These are phyloP conservation scores for Falcunculus frontatus DNA, from an alignment of 2,113 vertebrate species.

Conservation along the genomic window DNA sequence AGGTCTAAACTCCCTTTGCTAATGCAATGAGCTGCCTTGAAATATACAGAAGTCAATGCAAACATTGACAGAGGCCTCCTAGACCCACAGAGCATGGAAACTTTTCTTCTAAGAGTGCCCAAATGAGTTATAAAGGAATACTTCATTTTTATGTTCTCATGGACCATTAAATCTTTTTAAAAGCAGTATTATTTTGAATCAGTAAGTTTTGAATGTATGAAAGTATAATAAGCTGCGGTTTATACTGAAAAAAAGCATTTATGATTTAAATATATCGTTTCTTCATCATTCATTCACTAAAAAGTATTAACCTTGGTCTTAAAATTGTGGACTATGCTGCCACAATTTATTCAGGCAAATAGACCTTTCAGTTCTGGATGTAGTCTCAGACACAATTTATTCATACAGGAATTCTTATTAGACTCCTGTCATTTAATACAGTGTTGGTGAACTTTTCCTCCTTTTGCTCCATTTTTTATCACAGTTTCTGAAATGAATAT, in stretches of 20 bases:
- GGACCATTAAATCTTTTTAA: conserved; percentile 61
- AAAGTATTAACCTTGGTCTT: background rate
- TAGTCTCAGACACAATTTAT: background rate
- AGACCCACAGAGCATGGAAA: background rate
- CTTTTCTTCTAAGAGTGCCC: conserved; percentile 30
- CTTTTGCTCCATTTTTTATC: background rate
- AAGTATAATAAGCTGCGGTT: background rate
- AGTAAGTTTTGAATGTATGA: conserved; percentile 18
- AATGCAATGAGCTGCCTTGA: background rate
- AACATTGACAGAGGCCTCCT: background rate
- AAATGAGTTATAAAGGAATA: conserved; percentile 57
- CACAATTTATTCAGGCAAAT: background rate
- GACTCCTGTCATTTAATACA: background rate
- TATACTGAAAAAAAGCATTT: background rate
- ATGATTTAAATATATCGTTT: background rate
- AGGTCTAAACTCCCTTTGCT: background rate
- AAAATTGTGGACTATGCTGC: background rate
- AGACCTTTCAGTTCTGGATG: background rate
- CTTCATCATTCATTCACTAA: background rate
- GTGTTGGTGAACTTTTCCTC: background rate
- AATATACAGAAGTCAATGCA: conserved; percentile 10
- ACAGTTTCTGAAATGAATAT: background rate
- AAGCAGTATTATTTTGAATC: conserved; percentile 53
- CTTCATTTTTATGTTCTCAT: conserved; percentile 56
- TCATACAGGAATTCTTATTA: background rate